Evolutionary conservation across 2,797 vertebrate species (phyloP), one percentile per base, ranked within the genome.

Genomic region (Hippoglossus hippoglossus): DNA sequence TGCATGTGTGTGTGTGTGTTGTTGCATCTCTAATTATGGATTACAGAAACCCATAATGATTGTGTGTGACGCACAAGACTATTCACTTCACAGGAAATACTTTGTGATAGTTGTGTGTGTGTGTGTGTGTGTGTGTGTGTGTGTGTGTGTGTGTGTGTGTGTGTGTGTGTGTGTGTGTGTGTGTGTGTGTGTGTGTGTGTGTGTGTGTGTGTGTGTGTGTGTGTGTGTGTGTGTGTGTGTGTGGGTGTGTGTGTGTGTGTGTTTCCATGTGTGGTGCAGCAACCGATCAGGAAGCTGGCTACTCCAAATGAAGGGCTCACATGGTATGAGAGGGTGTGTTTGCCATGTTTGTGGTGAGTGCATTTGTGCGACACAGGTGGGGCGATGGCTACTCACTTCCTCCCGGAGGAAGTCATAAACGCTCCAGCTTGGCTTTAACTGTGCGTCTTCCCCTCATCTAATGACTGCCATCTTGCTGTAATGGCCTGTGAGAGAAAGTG

Each of bases 321-420:
- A 58, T 73, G 71, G 76, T 71, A 63, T 75, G 58, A 59, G 60
- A 79, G 82, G 80, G 85, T 57, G 84, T 92, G 86, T 86, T 76
- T 22, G 12, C 69, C 65, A 71, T 82, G 63, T 86, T 82, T 91
- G 85, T 74, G 86, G 88, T 86, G 84, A 74, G 73, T 92, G 92
- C 91, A 93, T 93, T 92, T 94, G 78, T 93, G 93, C 73, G 50
- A 84, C 87, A 87, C 94, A 95, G 93, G 96, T 94, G 93, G 92
- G 89, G 93, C 84, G 72, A 93, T 82, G 92, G 93, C 90, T 87
- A 92, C 93, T 94, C 93, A 92, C 95, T 97, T 97, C 96, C 96
- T 96, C 93, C 84, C 90, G 94, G 93, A 96, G 96, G 96, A 98
- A 96, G 95, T 96, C 93, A 93, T 97, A 96, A 97, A 97, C 73